These are phyloP conservation scores for Gonocerus acuteangulatus DNA, from an alignment of 2,888 invertebrate species.

Conservation along the genomic window DNA sequence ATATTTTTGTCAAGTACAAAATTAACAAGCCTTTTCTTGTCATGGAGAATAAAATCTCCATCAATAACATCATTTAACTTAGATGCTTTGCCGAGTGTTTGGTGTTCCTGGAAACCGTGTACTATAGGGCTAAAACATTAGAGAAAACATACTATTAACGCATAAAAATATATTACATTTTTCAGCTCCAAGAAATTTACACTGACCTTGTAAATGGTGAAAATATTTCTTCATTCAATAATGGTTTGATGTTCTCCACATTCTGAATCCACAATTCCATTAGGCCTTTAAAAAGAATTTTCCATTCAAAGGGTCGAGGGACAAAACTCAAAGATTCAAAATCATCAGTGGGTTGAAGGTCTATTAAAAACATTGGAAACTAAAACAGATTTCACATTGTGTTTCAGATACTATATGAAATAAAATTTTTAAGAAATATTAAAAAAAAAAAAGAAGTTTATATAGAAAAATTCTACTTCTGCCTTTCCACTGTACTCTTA, in stretches of 20 bases:
- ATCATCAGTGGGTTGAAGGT: neutral
- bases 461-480: neutral
- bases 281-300: slow-evolving; percentile 1
- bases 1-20: slow-evolving; percentile 3
- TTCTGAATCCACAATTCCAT: slow-evolving; percentile 51
- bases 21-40: neutral
- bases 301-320: neutral
- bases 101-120: slow-evolving; percentile 71
- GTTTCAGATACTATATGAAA: too few relatives aligned
- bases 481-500: too few relatives aligned
- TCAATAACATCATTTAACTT: neutral
- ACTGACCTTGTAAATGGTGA: slow-evolving; percentile 63
- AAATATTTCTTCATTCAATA: slow-evolving; percentile 61
- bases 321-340: neutral
- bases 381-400: too few relatives aligned
- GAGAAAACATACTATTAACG: too few relatives aligned
- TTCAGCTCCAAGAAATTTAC: too few relatives aligned
- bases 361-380: slow-evolving; percentile 7
- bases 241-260: slow-evolving; percentile 59
- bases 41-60: neutral
- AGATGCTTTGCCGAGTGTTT: slow-evolving; percentile 54
- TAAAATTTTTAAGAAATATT: neutral
- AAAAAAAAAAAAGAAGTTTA: neutral
- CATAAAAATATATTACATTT: too few relatives aligned
- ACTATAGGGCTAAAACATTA: slow-evolving; percentile 63